Evolutionary conservation across 2,113 vertebrate genomes (phyloP).

Genomic region (Chauna torquata): DNA sequence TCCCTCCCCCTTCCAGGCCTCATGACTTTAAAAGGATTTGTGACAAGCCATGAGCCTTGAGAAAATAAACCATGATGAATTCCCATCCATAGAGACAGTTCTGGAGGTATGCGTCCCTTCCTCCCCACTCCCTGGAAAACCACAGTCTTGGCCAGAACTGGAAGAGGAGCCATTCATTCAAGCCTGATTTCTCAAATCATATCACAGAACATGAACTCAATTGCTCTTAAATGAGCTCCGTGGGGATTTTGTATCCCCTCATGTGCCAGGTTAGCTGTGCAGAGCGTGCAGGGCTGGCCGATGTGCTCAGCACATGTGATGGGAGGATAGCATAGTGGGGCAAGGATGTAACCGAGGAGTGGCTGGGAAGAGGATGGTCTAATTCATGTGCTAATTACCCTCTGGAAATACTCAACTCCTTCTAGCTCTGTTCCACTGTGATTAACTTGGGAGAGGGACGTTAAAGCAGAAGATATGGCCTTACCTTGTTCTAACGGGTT

Average conservation of each 20-base stretch:
- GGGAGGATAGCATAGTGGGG: not conserved
- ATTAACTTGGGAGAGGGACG: not conserved
- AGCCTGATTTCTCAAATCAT: not conserved
- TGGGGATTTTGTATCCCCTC: not conserved
- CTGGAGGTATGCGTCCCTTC: constrained; percentile 15
- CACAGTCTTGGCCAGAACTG: constrained; percentile 37
- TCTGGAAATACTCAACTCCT: not conserved
- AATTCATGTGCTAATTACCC: not conserved
- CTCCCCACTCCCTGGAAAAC: constrained; percentile 44
- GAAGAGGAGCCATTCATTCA: constrained; percentile 1
- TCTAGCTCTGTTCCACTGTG: not conserved
- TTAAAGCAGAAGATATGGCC: not conserved
- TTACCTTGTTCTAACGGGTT: not conserved
- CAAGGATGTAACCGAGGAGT: too few species aligned
- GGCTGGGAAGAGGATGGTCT: not conserved
- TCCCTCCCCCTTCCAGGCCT: not conserved
- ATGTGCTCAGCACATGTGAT: rapidly evolving
- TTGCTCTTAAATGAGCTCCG: not conserved
- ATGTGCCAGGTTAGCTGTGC: not conserved
- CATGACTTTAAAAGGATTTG: constrained; percentile 58
- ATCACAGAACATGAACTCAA: not conserved
- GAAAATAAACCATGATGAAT: constrained; percentile 65
- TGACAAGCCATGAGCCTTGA: constrained; percentile 53
- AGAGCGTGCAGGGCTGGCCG: not conserved
- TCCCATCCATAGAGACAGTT: constrained; percentile 50